These are phyloP conservation scores for Hyles lineata DNA, from an alignment of 2,888 invertebrate species.

Conservation along the genomic window DNA sequence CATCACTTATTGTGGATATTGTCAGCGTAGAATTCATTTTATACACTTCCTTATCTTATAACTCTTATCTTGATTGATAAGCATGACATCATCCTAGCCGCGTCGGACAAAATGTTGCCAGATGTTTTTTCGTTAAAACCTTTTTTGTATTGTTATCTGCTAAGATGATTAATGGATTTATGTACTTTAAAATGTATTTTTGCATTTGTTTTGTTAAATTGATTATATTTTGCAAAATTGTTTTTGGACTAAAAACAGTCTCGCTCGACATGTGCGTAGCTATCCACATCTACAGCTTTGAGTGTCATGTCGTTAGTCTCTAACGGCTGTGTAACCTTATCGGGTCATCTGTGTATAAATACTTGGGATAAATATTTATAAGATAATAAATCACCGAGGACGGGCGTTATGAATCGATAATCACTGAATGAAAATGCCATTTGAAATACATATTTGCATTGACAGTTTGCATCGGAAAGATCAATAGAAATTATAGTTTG, in stretches of 20 bases:
- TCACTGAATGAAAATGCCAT: neutral
- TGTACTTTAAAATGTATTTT: neutral
- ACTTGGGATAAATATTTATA: slow-evolving; percentile 24
- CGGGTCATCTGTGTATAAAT: slow-evolving; percentile 7
- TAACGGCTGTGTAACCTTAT: slow-evolving; percentile 6
- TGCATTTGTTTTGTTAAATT: neutral
- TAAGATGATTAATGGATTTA: slow-evolving; percentile 10
- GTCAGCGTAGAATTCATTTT: neutral
- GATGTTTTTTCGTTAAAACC: neutral
- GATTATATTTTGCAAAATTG: too few relatives aligned
- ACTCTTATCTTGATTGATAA: slow-evolving; percentile 26
- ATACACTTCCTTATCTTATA: slow-evolving; percentile 18
- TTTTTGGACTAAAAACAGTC: too few relatives aligned
- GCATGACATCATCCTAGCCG: slow-evolving; percentile 21
- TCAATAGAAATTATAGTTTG: neutral
- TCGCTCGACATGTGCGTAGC: neutral
- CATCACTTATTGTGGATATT: slow-evolving; percentile 1
- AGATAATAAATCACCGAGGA: neutral
- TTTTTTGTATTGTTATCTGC: neutral
- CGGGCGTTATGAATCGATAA: neutral
- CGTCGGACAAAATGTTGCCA: slow-evolving; percentile 18
- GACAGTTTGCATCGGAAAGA: neutral
- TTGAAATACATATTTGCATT: neutral
- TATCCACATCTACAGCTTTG: neutral
- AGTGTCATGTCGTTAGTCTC: neutral